Percentiles rank a stretch among this genome's conserved stretches.
These are phyloP conservation scores for Euborellia annulipes DNA, from an alignment of 1,140 invertebrate genomes.

Conservation along the genomic window DNA sequence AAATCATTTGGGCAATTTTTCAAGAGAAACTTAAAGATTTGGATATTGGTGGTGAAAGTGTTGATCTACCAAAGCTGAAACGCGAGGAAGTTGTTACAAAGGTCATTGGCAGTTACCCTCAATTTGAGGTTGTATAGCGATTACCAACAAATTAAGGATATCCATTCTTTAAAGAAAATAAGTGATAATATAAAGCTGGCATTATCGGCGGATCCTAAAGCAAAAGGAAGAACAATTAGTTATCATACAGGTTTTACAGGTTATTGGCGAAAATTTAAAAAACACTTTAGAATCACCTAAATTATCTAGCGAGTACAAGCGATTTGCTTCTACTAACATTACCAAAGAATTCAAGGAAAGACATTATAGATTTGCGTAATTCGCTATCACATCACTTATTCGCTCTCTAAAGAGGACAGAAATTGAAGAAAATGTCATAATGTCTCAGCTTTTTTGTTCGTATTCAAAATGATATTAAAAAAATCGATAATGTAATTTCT, in stretches of 20 bases:
- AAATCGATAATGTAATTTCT: background rate
- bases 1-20: no score
- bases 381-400: no score
- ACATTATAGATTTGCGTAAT: background rate
- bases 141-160: conserved; percentile 12
- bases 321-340: background rate
- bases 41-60: no score
- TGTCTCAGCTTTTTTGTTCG: background rate
- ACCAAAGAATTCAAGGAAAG: background rate
- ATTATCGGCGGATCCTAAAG: background rate
- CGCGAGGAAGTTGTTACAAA: conserved; percentile 9
- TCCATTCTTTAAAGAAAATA: conserved; percentile 14
- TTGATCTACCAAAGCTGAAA: no score
- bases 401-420: background rate
- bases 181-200: background rate
- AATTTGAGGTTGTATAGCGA: conserved; percentile 14
- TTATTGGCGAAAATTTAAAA: conserved; percentile 2
- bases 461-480: conserved; percentile 1
- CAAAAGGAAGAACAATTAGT: background rate
- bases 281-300: background rate
- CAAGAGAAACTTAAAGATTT: no score
- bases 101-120: conserved; percentile 9
- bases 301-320: background rate
- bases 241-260: background rate
- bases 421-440: background rate